Evolutionary conservation across 2,797 vertebrate genomes (phyloP), one percentile per base, ranked within the genome.

Genomic region (Sarcoramphus papa): DNA sequence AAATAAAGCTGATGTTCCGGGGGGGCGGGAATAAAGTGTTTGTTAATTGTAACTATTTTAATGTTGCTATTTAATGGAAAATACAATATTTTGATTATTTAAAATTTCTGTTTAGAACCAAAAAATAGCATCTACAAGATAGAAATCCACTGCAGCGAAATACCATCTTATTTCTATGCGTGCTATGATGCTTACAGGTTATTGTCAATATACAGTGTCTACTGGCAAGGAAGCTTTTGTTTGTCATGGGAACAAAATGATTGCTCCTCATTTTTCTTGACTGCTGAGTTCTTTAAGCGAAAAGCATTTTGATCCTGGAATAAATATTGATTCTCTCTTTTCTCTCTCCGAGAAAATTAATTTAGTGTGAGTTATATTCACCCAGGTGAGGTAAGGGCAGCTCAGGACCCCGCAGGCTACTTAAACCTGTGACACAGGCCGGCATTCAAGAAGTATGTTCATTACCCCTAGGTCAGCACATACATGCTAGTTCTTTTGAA

Each of bases 281-380:
- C 86, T 91, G 78, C 89, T 40, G 85, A 92, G 87, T 92, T 96
- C 85, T 92, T 91, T 80, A 81, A 94, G 69, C 0, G 5, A 84
- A 92, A 92, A 90, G 54, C 54, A 8, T 97, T 97, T 86, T 93
- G 79, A 90, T 90, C 79, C 76, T 35, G 78, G 47, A 84, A 92
- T 96, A 92, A 97, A 97, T 93, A 96, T 86, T 94, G 82, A 92
- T 97, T 86, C 72, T 83, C 41, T 83, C 60, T 56, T 64, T 65
- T 31, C 19, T 56, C 7, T 80, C 47, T n/a, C 72, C 70, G 40
- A 70, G 73, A 97, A 96, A 85, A 95, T 92, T 82, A 67, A 97
- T 97, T 95, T 75, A 91, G n/a, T 68, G 48, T 63, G 41, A 94
- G 64, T 93, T 93, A 73, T 47, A 27, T 62, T 88, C 60, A 24